Conservation (phyloP, 2,888 invertebrate species). For the Drosophila rellima region DNA sequence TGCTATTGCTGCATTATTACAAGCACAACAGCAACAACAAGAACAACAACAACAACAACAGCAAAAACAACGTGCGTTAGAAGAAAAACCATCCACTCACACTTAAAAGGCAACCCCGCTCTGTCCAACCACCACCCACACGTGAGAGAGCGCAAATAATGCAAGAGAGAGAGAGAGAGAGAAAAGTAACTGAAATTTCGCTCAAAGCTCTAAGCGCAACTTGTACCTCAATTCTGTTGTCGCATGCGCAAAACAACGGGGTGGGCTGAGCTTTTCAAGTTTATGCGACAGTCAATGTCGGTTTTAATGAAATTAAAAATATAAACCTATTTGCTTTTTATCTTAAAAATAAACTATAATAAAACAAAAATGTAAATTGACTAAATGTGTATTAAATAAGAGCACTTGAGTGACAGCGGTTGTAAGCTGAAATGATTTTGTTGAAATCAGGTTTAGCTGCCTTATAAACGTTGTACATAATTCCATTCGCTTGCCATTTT, state of each 20-base stretch:
- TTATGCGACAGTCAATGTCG: background rate
- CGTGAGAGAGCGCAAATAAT: background rate
- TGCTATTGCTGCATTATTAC: conserved; percentile 61
- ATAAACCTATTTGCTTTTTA: no score
- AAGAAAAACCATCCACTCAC: conserved; percentile 45
- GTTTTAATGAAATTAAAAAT: background rate
- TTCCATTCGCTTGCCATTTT: conserved; percentile 65
- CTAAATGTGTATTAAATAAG: background rate
- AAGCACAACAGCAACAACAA: conserved; percentile 47
- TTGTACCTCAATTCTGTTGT: conserved; percentile 29
- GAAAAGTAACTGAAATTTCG: conserved; percentile 10
- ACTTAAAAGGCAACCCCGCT: conserved; percentile 35
- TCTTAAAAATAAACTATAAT: no score
- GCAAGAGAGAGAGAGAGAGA: conserved; percentile 5
- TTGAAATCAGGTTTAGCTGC: background rate
- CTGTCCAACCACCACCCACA: conserved; percentile 53
- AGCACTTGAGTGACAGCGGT: background rate
- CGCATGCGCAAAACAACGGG: conserved; percentile 61
- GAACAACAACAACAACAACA: conserved; percentile 27
- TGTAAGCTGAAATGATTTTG: background rate
- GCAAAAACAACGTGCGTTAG: conserved; percentile 30
- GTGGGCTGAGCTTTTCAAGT: conserved; percentile 46
- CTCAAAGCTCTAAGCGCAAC: conserved; percentile 42
- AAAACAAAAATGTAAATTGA: background rate
- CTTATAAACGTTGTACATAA: background rate